Percentiles rank a stretch among this genome's conserved stretches.
phyloP scores from a whole-genome alignment of 1,140 invertebrate genomes.

The Hycleus phaleratus region DNA sequence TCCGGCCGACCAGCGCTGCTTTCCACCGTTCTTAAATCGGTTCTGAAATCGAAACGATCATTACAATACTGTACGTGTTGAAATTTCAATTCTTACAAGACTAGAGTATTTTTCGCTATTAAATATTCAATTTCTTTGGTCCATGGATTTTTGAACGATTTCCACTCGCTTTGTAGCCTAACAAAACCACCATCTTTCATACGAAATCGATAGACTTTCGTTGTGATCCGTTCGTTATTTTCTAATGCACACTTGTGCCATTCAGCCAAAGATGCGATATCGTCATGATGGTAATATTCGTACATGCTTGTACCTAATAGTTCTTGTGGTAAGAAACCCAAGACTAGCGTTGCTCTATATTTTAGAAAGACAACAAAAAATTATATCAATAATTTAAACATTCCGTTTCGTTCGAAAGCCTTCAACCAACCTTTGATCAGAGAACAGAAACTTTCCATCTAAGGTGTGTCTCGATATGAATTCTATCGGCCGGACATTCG shows the following conservation, averaged over 20 bases:
- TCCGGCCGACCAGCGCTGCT: constrained; percentile 44
- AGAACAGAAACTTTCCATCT: constrained; percentile 97
- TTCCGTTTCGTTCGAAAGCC: neutral
- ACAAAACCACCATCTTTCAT: constrained; percentile 69
- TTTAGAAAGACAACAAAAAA: neutral
- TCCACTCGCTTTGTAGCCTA: constrained; percentile 74
- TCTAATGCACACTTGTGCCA: constrained; percentile 76
- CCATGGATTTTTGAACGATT: constrained; percentile 84
- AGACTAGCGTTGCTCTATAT: constrained; percentile 72
- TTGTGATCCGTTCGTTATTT: constrained; percentile 54
- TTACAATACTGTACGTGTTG: constrained; percentile 11
- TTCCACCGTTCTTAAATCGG: constrained; percentile 46
- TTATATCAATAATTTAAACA: neutral
- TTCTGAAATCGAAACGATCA: constrained; percentile 36
- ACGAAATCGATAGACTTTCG: constrained; percentile 69
- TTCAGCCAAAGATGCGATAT: constrained; percentile 72
- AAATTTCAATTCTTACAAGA: constrained; percentile 46
- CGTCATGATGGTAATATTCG: constrained; percentile 84
- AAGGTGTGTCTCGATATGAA: constrained; percentile 84
- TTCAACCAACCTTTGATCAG: constrained; percentile 62
- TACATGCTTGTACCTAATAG: constrained; percentile 87
- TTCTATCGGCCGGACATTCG: constrained; percentile 50
- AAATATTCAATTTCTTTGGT: constrained; percentile 86
- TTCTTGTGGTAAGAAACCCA: constrained; percentile 90
- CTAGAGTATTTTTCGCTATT: constrained; percentile 73